These are phyloP conservation scores for Argynnis bischoffii DNA, from an alignment of 2,888 invertebrate genomes.

Conservation along the genomic window DNA sequence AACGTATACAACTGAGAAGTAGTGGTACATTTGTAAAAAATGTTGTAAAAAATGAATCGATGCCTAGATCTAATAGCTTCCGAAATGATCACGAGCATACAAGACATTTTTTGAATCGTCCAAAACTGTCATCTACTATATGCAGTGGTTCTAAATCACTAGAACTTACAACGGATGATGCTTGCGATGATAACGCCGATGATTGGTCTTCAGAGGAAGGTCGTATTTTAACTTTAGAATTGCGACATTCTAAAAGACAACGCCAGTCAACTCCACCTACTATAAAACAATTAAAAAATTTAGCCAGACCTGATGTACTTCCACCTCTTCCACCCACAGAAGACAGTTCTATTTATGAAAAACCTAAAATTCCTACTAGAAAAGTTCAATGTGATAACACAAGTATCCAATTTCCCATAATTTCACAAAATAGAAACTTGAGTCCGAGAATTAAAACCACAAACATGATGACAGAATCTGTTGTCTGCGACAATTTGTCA, in stretches of 20 bases:
- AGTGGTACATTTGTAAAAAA: conserved; percentile 87
- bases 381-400: conserved; percentile 54
- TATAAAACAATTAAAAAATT: conserved; percentile 69
- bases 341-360: conserved; percentile 81
- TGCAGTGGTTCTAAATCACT: conserved; percentile 61
- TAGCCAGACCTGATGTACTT: conserved; percentile 86
- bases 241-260: conserved; percentile 88
- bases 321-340: conserved; percentile 84
- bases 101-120: conserved; percentile 69
- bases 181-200: conserved; percentile 57
- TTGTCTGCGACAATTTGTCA: conserved; percentile 18
- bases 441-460: conserved; percentile 56
- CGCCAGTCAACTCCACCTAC: conserved; percentile 82
- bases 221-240: conserved; percentile 86
- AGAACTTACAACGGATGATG: conserved; percentile 57
- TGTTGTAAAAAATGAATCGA: conserved; percentile 59
- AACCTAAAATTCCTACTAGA: conserved; percentile 80
- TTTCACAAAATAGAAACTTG: conserved; percentile 75
- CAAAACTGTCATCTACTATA: conserved; percentile 59
- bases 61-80: conserved; percentile 84
- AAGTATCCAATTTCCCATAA: conserved; percentile 1
- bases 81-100: conserved; percentile 88
- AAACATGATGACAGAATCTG: conserved; percentile 18
- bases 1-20: conserved; percentile 85
- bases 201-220: conserved; percentile 81